Conservation (phyloP, 2,888 invertebrate species). For the Agapetus fuscipes region DNA sequence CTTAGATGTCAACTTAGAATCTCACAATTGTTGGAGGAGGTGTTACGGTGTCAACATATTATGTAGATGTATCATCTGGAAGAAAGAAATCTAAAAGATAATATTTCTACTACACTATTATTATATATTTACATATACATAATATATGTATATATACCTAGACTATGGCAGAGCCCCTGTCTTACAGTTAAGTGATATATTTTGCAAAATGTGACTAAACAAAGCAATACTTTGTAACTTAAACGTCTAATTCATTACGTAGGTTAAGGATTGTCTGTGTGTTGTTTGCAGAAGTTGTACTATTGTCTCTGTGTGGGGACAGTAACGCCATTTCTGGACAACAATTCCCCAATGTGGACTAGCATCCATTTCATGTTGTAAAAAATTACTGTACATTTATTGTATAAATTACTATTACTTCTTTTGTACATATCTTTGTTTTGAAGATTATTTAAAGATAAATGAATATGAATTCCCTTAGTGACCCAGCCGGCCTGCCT, state of each 20-base stretch:
- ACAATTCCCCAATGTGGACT: conserved; percentile 16
- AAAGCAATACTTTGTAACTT: conserved; percentile 70
- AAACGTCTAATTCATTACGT: conserved; percentile 19
- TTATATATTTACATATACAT: too few species aligned
- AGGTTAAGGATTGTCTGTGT: conserved; percentile 19
- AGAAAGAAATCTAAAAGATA: conserved; percentile 4
- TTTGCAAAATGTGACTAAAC: conserved; percentile 56
- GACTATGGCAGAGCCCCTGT: conserved; percentile 7
- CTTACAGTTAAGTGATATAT: conserved; percentile 47
- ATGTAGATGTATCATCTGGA: conserved; percentile 16
- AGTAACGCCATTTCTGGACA: conserved; percentile 11
- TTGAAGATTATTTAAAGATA: conserved; percentile 20
- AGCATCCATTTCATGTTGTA: conserved; percentile 15
- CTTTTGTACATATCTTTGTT: conserved; percentile 22
- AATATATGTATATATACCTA: conserved; percentile 8
- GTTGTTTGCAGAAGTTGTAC: conserved; percentile 11
- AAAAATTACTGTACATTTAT: conserved; percentile 21
- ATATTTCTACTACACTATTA: conserved; percentile 9
- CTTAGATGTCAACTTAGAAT: conserved; percentile 15
- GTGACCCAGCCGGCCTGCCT: neutral
- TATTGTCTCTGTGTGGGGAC: conserved; percentile 13
- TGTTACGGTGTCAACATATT: conserved; percentile 18
- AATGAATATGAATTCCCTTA: conserved; percentile 7
- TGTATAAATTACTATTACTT: conserved; percentile 19
- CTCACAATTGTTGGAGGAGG: conserved; percentile 15